Evolutionary conservation across 2,113 vertebrate species (phyloP), one percentile per base, ranked within the genome.

Genomic region (Bombycilla garrulus): DNA sequence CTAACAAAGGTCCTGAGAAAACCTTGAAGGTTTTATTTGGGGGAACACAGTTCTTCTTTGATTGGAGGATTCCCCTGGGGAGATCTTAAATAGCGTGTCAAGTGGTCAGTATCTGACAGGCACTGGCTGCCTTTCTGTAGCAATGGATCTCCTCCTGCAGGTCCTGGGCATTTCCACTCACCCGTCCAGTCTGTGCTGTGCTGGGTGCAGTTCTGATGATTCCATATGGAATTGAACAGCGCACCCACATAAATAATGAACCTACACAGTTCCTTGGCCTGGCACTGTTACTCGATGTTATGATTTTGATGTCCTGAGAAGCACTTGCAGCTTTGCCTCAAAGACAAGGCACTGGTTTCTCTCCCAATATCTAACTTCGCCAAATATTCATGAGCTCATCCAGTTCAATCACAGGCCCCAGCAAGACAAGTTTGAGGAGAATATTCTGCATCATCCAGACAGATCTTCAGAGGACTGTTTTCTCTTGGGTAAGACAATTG

Each of bases 351-450:
- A 9, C 38, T 74, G 72, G 15, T 50, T 81, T 79, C 69, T 67
- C 33, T 81, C 74, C 40, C 35, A 26, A 0, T 22, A 3, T 31
- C 31, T 35, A 17, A 38, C 38, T 53, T 0, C 0, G n/a, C 22
- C 47, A 42, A 7, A 36, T 15, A 13, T 18, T 4, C 35, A 9
- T 40, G 36, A 65, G 31, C 14, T 17, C 9, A 10, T 3, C 16
- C n/a, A 24, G 38, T 4, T 24, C 48, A 54, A 42, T 8, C 69
- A 28, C 47, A 54, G 76, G 29, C 42, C n/a, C 9, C 21, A 9
- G 31, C 15, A 21, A 25, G 47, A 38, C 12, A 33, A 74, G 45
- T 81, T 86, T 67, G 64, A 61, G 47, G 36, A 77, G n/a, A 57
- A 48, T 12, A 36, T 33, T 72, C 70, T 70, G 45, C 65, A 85